A percentile compares a stretch with the other conserved stretches of the same genome.
phyloP scores from a whole-genome alignment of 2,888 invertebrate genomes.

The Odontocerum albicorne region DNA sequence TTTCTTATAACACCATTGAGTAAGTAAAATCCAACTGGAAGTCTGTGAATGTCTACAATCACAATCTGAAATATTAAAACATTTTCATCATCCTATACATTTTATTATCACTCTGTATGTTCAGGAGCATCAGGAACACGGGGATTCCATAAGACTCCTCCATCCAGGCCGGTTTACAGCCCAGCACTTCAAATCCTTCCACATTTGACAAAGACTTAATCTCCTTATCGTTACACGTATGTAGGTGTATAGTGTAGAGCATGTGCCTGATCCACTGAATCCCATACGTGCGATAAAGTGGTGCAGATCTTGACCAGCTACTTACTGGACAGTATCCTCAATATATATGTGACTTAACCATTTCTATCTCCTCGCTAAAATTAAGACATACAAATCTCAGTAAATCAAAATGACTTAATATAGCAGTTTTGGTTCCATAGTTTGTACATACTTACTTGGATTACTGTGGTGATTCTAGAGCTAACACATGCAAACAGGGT shows the following conservation, averaged over 20 bases:
- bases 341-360: no score
- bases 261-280: no score
- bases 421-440: slow-evolving; percentile 13
- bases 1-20: slow-evolving; percentile 32
- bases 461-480: slow-evolving; percentile 68
- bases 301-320: no score
- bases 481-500: slow-evolving; percentile 63
- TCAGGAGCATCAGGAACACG: no score
- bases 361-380: slow-evolving; percentile 70
- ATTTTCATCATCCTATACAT: not conserved
- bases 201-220: not conserved
- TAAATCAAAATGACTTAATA: slow-evolving; percentile 42
- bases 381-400: slow-evolving; percentile 69
- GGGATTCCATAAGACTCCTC: no score
- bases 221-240: not conserved
- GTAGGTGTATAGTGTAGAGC: no score
- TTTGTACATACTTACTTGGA: slow-evolving; percentile 51
- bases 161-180: no score
- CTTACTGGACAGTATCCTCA: no score
- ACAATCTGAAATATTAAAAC: slow-evolving; percentile 53
- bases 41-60: slow-evolving; percentile 82
- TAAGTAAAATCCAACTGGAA: slow-evolving; percentile 68
- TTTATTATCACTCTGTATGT: not conserved
- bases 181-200: no score
- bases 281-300: no score